Conservation (phyloP, 2,113 vertebrate species). For the Entosphenus tridentatus region DNA sequence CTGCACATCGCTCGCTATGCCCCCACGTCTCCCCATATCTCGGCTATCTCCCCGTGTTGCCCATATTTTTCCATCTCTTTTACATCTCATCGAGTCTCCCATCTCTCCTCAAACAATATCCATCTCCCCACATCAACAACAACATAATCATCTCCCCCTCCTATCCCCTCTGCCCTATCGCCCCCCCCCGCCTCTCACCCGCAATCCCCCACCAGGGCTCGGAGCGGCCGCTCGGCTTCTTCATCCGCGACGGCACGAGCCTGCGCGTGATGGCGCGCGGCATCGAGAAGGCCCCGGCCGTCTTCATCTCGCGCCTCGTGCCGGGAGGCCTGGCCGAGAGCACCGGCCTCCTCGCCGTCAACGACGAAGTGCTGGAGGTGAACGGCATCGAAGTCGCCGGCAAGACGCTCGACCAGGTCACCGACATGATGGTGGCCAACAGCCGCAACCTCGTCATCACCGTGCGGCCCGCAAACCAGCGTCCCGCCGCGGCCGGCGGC, state of each 20-base stretch:
- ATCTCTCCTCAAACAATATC: too few species aligned
- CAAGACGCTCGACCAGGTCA: constrained; percentile 87
- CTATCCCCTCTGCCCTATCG: too few species aligned
- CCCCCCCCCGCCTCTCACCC: constrained; percentile 16
- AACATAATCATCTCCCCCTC: too few species aligned
- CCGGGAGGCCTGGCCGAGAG: constrained; percentile 80
- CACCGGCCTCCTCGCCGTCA: constrained; percentile 85
- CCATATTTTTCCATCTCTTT: too few species aligned
- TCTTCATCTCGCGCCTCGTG: constrained; percentile 93
- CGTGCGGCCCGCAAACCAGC: constrained; percentile 86
- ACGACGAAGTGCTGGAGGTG: constrained; percentile 94
- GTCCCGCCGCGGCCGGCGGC: constrained; percentile 70
- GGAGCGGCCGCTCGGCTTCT: constrained; percentile 82
- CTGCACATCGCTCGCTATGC: too few species aligned
- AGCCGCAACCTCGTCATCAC: constrained; percentile 95
- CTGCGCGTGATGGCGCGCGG: constrained; percentile 77
- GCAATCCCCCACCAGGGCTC: constrained; percentile 37
- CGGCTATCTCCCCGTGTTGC: too few species aligned
- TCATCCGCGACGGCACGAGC: constrained; percentile 78
- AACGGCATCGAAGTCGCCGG: constrained; percentile 92
- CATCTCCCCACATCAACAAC: too few species aligned
- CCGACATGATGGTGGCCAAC: constrained; percentile 99
- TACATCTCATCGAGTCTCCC: too few species aligned
- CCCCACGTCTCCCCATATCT: too few species aligned
- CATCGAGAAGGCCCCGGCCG: constrained; percentile 76